Evolutionary conservation across 2,888 invertebrate species (phyloP).

Genomic region (Platycheirus albimanus): DNA sequence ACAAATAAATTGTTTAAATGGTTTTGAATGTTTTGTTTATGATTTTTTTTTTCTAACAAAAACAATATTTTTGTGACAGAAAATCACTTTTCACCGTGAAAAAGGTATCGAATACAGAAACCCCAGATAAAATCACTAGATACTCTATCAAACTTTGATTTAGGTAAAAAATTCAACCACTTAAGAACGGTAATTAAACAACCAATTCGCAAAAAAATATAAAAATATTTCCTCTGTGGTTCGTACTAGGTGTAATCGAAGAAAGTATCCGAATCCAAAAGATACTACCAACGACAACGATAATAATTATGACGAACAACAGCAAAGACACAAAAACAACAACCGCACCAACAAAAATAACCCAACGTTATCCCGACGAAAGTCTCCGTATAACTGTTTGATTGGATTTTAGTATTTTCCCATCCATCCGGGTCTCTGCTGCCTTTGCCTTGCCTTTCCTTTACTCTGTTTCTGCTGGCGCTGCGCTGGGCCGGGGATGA

Average conservation of each 20-base stretch:
- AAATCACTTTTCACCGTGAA: no score
- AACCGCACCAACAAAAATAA: slow-evolving; percentile 29
- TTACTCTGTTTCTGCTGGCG: not conserved
- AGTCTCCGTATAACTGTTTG: slow-evolving; percentile 71
- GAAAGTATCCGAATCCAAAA: no score
- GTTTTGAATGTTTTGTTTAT: slow-evolving; percentile 14
- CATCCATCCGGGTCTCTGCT: slow-evolving; percentile 51
- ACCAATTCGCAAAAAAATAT: no score
- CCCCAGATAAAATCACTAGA: no score
- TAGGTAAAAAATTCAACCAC: no score
- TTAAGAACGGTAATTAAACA: no score
- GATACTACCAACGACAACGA: slow-evolving; percentile 1
- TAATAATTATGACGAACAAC: not conserved
- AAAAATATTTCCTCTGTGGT: no score
- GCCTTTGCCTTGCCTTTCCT: no score
- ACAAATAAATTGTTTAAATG: no score
- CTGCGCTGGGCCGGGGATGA: slow-evolving; percentile 19
- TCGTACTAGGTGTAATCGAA: no score
- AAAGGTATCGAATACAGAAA: no score
- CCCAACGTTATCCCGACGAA: slow-evolving; percentile 61
- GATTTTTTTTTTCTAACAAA: slow-evolving; percentile 19
- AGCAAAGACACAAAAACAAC: slow-evolving; percentile 19
- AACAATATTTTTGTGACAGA: slow-evolving; percentile 6
- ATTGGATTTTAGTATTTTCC: slow-evolving; percentile 57
- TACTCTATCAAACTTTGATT: no score